phyloP scores from a whole-genome alignment of 2,888 invertebrate genomes.

The Eupithecia subumbrata region DNA sequence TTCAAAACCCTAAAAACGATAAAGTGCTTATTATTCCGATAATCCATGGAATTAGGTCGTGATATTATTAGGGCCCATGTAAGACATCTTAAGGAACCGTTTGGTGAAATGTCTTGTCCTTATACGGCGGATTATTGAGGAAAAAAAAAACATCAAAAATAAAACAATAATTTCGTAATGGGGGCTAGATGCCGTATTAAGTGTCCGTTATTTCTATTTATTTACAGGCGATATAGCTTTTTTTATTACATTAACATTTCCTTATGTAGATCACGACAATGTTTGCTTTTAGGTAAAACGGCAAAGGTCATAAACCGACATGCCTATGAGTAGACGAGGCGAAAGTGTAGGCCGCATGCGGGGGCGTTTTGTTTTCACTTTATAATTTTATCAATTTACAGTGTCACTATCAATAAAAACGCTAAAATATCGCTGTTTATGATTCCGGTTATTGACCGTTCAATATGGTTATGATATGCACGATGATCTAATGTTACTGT shows the following conservation, averaged over 20 bases:
- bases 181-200: background rate
- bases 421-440: conserved; percentile 47
- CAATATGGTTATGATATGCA: conserved; percentile 15
- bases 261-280: background rate
- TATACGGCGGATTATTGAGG: too few relatives aligned
- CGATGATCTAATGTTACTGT: conserved; percentile 29
- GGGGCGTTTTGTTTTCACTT: conserved; percentile 70
- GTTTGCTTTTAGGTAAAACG: conserved; percentile 15
- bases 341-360: conserved; percentile 50
- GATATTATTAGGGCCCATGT: too few relatives aligned
- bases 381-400: conserved; percentile 36
- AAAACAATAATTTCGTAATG: too few relatives aligned
- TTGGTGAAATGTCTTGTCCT: too few relatives aligned
- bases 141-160: too few relatives aligned
- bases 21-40: too few relatives aligned
- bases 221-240: background rate
- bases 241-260: background rate
- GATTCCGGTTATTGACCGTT: conserved; percentile 40
- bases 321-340: conserved; percentile 26
- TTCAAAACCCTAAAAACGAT: too few relatives aligned
- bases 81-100: too few relatives aligned
- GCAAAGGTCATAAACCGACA: conserved; percentile 24
- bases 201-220: background rate
- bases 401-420: conserved; percentile 40
- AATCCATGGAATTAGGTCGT: too few relatives aligned